A percentile compares a stretch with the other conserved stretches of the same genome.
These are phyloP conservation scores for Dascillus cervinus DNA, from an alignment of 2,888 invertebrate genomes.

Conservation along the genomic window DNA sequence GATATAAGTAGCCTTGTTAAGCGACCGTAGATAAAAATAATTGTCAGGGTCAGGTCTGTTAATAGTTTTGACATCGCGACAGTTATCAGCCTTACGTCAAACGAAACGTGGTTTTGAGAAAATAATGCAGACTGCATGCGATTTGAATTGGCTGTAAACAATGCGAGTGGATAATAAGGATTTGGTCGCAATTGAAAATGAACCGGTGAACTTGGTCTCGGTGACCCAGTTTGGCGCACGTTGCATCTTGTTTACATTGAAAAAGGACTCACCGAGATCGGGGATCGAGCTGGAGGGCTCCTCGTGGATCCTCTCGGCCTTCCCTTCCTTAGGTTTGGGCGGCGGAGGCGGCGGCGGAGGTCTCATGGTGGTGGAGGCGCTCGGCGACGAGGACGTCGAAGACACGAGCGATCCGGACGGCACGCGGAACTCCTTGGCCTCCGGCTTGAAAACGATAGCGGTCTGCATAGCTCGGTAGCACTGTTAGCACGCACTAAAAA, in stretches of 20 bases:
- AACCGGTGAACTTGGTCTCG: too few species aligned
- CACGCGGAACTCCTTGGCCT: slow-evolving; percentile 35
- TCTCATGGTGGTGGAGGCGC: slow-evolving; percentile 51
- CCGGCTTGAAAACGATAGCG: slow-evolving; percentile 41
- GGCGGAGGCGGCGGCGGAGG: slow-evolving; percentile 47
- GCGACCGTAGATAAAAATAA: slow-evolving; percentile 28
- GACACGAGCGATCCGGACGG: slow-evolving; percentile 36
- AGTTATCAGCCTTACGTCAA: slow-evolving; percentile 25
- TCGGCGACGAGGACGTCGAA: slow-evolving; percentile 33
- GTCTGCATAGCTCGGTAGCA: slow-evolving; percentile 53
- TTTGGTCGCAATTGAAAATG: too few species aligned
- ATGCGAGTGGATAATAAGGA: too few species aligned
- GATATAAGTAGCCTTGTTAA: slow-evolving; percentile 9
- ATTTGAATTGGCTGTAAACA: too few species aligned
- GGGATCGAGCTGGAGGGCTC: slow-evolving; percentile 84
- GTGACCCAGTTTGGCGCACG: background rate
- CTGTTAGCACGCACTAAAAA: background rate
- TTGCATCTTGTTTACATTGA: too few species aligned
- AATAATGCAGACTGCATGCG: too few species aligned
- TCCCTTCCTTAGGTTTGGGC: slow-evolving; percentile 31
- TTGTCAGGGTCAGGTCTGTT: slow-evolving; percentile 39
- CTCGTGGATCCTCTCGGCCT: slow-evolving; percentile 49
- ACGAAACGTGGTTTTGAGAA: too few species aligned
- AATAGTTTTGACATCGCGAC: slow-evolving; percentile 26
- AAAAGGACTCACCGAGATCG: slow-evolving; percentile 66